Base-by-base conservation (phyloP, 2,113 vertebrate species). In the Paraplagusia blochii region DNA sequence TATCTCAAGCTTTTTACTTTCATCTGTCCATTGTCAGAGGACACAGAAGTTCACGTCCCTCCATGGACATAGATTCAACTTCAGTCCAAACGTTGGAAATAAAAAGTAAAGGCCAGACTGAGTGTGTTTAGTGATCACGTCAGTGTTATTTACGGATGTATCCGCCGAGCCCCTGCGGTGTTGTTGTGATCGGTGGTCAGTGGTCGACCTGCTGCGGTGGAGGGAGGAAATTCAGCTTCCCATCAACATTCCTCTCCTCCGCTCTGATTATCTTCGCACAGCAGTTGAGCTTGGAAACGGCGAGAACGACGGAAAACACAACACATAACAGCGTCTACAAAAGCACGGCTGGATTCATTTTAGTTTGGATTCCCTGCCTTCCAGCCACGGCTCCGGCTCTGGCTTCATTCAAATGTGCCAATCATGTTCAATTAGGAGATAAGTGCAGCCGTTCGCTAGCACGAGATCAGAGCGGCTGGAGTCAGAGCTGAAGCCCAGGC, bases 341-440 rank as follows among this genome's bases (percentile, higher is more conserved):
- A 83, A 46, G 67, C 72, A 89, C 48, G 80, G 81, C 89, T 74
- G 88, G 72, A 85, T 90, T 90, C 75, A 90, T 91, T 85, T 86
- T 29, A 29, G 72, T 82, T 91, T 76, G 75, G 15, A 89, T 89
- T 86, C 76, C 74, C 83, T 78, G 74, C 65, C 57, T 80, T 86
- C 81, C 83, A 85, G 87, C 84, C 74, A 8, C 55, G 71, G 22
- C 22, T 29, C 22, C 22, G 83, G 83, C 82, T 72, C 79, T 61
- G 74, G 80, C 77, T 86, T 88, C 72, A 77, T 91, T 87, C 83
- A 89, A 92, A 92, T 86, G 68, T 79, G 72, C 76, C 88, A 75
- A 85, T 91, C 82, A 76, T 83, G 85, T 88, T 92, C 90, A 91
- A 91, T 93, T 91, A 91, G 85, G 87, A 92, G 85, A 76, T 72